These are phyloP conservation scores for Phlogophora meticulosa DNA, from an alignment of 2,888 invertebrate genomes.

Conservation along the genomic window DNA sequence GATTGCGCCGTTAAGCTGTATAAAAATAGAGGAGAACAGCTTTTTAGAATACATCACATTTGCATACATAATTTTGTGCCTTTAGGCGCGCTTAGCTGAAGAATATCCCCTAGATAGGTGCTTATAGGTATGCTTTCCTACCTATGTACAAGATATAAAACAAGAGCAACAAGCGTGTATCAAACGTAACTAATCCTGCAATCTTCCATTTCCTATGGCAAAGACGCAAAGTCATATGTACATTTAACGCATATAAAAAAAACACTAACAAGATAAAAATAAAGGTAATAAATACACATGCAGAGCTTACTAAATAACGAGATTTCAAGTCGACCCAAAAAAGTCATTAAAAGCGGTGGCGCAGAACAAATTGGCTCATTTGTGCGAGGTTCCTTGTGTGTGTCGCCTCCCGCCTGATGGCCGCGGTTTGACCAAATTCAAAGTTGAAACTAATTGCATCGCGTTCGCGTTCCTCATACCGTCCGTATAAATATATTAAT, in stretches of 20 bases:
- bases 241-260: slow-evolving; percentile 49
- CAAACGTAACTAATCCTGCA: slow-evolving; percentile 1
- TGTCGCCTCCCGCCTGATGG: slow-evolving; percentile 45
- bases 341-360: slow-evolving; percentile 73
- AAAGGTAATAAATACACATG: slow-evolving; percentile 68
- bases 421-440: slow-evolving; percentile 65
- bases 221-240: no score
- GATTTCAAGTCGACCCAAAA: slow-evolving; percentile 71
- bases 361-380: slow-evolving; percentile 78
- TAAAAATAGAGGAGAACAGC: slow-evolving; percentile 75
- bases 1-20: slow-evolving; percentile 75
- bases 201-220: slow-evolving; percentile 21
- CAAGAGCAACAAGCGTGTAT: not conserved
- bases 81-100: slow-evolving; percentile 30
- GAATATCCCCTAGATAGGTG: not conserved
- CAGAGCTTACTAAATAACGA: slow-evolving; percentile 70
- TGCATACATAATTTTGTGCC: slow-evolving; percentile 74
- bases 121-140: not conserved
- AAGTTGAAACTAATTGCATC: slow-evolving; percentile 72
- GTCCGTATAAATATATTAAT: slow-evolving; percentile 66
- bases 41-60: slow-evolving; percentile 74
- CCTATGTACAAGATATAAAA: not conserved
- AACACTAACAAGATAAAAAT: slow-evolving; percentile 60
- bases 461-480: slow-evolving; percentile 64
- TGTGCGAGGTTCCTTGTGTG: slow-evolving; percentile 57